Evolutionary conservation across 2,113 vertebrate species (phyloP).

Genomic region (Coptodon rendalli): DNA sequence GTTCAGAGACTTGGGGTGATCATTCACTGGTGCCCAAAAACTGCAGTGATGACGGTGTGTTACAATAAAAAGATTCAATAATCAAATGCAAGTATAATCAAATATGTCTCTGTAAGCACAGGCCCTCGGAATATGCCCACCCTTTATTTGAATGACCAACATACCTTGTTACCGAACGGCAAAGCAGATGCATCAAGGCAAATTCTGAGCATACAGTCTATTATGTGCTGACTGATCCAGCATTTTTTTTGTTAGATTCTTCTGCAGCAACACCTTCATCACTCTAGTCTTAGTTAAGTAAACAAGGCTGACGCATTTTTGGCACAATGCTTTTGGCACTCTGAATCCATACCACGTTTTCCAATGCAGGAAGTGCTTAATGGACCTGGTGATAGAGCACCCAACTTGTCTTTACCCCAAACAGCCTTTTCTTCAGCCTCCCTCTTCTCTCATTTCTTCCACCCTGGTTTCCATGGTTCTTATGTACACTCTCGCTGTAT

Average conservation of each 20-base stretch:
- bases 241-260: not conserved
- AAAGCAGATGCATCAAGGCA: not conserved
- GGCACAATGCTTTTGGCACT: not conserved
- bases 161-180: not conserved
- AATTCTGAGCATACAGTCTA: not conserved
- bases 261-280: not conserved
- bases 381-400: not conserved
- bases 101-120: not conserved
- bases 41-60: not conserved
- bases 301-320: not conserved
- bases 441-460: not conserved
- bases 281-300: not conserved
- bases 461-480: not conserved
- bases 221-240: not conserved
- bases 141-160: not conserved
- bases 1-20: not conserved
- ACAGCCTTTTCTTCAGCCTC: not conserved
- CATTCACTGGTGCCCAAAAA: not conserved
- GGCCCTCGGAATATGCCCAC: not conserved
- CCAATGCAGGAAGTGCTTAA: not conserved
- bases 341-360: not conserved
- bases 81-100: not conserved
- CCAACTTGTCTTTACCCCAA: not conserved
- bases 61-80: not conserved
- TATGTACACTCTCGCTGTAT: not conserved